Conservation (phyloP, 2,797 vertebrate species). For the Australoheros facetus region DNA sequence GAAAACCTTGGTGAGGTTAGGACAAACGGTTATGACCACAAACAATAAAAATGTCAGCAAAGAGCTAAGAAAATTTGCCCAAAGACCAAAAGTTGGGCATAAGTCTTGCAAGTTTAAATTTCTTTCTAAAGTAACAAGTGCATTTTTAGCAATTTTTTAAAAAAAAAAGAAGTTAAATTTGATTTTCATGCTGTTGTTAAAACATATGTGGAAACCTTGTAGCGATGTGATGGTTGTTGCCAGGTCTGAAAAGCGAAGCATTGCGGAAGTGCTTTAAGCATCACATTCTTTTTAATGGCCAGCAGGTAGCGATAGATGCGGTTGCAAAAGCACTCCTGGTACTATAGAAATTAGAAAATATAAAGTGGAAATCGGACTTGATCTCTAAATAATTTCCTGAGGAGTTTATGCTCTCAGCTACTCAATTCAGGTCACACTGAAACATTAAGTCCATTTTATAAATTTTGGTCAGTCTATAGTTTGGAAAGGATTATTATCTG, state of each 20-base stretch:
- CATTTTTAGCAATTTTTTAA: no score
- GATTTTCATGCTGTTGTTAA: neutral
- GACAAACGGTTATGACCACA: neutral
- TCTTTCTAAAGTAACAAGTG: neutral
- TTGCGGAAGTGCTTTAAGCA: no score
- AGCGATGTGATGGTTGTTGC: neutral
- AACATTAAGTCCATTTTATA: neutral
- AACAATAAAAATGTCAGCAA: neutral
- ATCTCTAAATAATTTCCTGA: neutral
- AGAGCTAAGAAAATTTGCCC: neutral
- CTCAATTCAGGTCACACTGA: neutral
- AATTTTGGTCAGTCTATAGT: neutral
- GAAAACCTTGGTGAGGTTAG: constrained; percentile 20
- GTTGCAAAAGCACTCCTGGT: neutral
- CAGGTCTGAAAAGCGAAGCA: neutral
- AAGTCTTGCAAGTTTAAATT: neutral
- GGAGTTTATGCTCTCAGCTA: neutral
- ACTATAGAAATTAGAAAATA: neutral
- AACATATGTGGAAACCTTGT: neutral
- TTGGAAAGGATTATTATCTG: neutral
- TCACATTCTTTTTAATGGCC: neutral
- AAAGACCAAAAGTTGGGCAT: neutral
- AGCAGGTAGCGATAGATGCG: neutral
- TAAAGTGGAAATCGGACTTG: neutral
- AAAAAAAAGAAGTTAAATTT: no score